Conservation (phyloP, 1,140 invertebrate species). For the Drosophila eugracilis region DNA sequence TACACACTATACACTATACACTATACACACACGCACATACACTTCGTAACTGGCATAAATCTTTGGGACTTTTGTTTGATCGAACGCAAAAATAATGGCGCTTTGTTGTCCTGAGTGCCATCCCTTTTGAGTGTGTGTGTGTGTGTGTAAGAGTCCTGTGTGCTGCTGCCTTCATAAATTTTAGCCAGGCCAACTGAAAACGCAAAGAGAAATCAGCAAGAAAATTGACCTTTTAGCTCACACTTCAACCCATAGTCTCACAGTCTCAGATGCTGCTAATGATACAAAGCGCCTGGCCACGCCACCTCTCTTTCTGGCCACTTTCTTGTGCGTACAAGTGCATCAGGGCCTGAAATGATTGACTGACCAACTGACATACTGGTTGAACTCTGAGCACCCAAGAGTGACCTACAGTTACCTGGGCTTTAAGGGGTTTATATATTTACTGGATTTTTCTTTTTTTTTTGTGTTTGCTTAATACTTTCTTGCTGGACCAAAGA, state of each 20-base stretch:
- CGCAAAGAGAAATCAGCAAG: conserved; percentile 63
- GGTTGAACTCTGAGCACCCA: background rate
- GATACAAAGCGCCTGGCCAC: conserved; percentile 43
- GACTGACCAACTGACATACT: conserved; percentile 32
- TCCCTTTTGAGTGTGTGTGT: background rate
- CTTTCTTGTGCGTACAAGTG: conserved; percentile 56
- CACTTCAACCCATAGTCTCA: conserved; percentile 4
- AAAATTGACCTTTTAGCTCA: conserved; percentile 71
- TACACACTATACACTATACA: conserved; percentile 5
- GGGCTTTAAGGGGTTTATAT: too few species aligned
- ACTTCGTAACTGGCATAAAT: conserved; percentile 60
- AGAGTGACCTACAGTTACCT: background rate
- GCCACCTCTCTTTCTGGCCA: conserved; percentile 13
- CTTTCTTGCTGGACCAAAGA: too few species aligned
- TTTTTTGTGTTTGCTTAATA: too few species aligned
- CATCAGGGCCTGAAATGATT: conserved; percentile 23
- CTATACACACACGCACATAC: conserved; percentile 3
- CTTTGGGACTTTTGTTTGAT: conserved; percentile 77
- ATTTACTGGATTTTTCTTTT: too few species aligned
- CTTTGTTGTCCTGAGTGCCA: conserved; percentile 54
- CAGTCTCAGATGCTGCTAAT: conserved; percentile 52
- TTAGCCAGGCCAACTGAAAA: conserved; percentile 39
- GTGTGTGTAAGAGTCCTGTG: background rate
- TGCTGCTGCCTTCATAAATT: conserved; percentile 58
- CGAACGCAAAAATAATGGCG: conserved; percentile 80